Percentiles rank a stretch among this genome's conserved stretches.
Evolutionary conservation across 2,888 invertebrate genomes (phyloP).

Genomic region (Erpobdella octoculata): DNA sequence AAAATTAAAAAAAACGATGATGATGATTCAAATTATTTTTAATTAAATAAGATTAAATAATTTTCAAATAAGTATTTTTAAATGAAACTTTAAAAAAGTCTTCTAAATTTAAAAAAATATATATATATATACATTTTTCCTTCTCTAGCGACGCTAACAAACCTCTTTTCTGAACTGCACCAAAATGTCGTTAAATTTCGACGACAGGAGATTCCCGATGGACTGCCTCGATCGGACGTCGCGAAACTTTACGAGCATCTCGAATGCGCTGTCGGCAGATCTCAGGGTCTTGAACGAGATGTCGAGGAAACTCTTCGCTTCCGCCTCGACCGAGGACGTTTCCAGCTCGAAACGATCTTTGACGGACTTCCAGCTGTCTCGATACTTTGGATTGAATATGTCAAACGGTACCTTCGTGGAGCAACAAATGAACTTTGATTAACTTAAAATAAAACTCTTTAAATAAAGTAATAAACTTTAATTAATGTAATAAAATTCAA

Average conservation of each 20-base stretch:
- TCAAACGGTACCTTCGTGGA: conserved; percentile 68
- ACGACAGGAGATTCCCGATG: conserved; percentile 66
- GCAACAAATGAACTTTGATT: no score
- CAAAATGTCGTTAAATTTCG: conserved; percentile 76
- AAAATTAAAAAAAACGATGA: neutral
- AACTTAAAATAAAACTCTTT: no score
- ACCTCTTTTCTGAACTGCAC: conserved; percentile 78
- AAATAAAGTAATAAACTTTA: no score
- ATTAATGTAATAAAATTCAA: no score
- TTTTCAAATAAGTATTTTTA: no score
- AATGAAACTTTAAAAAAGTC: neutral
- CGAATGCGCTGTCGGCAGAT: conserved; percentile 72
- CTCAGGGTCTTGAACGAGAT: conserved; percentile 73
- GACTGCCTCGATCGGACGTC: conserved; percentile 68
- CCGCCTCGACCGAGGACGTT: conserved; percentile 66
- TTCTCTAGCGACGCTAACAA: no score
- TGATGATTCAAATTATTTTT: neutral
- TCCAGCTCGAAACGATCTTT: conserved; percentile 70
- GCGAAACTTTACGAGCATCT: conserved; percentile 70
- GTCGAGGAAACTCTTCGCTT: conserved; percentile 76
- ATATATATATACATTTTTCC: no score
- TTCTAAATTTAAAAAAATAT: neutral
- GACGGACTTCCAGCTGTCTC: conserved; percentile 77
- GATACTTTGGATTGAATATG: conserved; percentile 68
- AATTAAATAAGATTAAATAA: no score